Conservation (phyloP, 2,888 invertebrate genomes). For the Tribolium freemani region DNA sequence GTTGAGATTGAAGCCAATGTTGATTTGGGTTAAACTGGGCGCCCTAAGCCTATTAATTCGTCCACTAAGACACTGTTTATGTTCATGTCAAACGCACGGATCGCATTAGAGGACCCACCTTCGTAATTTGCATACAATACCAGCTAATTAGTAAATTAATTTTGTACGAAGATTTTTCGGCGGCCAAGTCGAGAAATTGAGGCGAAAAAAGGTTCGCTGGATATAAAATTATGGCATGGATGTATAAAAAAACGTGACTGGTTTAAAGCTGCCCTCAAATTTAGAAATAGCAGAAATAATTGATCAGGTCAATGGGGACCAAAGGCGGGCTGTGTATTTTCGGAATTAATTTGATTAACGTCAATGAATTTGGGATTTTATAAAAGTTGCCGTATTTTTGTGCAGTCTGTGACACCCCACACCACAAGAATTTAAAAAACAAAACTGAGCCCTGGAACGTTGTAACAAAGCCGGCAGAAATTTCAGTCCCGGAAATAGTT, state of each 20-base stretch:
- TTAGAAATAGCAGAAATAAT: neutral
- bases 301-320: too few relatives aligned
- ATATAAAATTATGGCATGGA: neutral
- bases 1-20: slow-evolving; percentile 1
- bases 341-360: too few relatives aligned
- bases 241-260: neutral
- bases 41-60: slow-evolving; percentile 24
- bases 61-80: slow-evolving; percentile 26
- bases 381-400: too few relatives aligned
- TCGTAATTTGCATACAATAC: slow-evolving; percentile 18
- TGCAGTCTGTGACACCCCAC: too few relatives aligned
- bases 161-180: neutral
- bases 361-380: too few relatives aligned
- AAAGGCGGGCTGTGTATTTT: too few relatives aligned
- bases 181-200: neutral
- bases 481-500: too few relatives aligned
- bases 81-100: slow-evolving; percentile 28
- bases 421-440: too few relatives aligned
- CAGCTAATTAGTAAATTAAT: slow-evolving; percentile 24
- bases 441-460: too few relatives aligned
- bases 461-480: too few relatives aligned
- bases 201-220: neutral
- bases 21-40: slow-evolving; percentile 16
- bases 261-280: neutral
- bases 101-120: slow-evolving; percentile 12